phyloP scores from a whole-genome alignment of 2,113 vertebrate species.

The Archilochus colubris region DNA sequence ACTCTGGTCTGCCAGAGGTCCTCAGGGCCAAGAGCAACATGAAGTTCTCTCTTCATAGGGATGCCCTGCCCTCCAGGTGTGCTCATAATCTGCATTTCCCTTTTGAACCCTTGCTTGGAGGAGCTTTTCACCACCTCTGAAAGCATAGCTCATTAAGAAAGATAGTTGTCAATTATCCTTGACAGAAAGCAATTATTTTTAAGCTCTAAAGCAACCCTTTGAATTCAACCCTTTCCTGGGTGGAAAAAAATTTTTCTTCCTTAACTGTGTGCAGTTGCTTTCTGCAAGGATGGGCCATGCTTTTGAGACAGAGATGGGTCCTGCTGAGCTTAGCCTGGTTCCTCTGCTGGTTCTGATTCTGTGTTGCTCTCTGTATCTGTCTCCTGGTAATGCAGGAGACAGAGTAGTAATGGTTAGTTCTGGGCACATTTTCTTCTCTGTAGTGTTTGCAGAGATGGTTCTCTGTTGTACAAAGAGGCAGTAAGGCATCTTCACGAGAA shows the following conservation, averaged over 20 bases:
- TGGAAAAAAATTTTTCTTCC: neutral
- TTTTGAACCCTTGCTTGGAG: neutral
- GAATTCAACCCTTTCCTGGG: neutral
- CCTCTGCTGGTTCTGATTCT: neutral
- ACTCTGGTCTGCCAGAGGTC: rapidly evolving
- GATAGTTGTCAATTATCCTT: neutral
- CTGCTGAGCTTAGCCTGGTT: neutral
- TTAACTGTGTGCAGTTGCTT: neutral
- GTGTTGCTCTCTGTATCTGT: rapidly evolving
- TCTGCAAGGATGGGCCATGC: neutral
- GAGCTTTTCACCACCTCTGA: neutral
- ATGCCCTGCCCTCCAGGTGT: neutral
- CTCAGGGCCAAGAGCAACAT: neutral
- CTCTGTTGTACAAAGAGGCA: neutral
- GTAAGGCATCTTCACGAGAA: neutral
- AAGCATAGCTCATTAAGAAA: neutral
- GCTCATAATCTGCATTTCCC: neutral
- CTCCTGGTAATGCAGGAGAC: neutral
- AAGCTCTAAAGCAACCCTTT: neutral
- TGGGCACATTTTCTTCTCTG: neutral
- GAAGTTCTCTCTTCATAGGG: neutral
- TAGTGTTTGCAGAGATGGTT: neutral
- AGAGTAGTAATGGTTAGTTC: neutral
- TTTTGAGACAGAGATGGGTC: neutral
- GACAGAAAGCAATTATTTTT: neutral